These are phyloP conservation scores for Fragum fragum DNA, from an alignment of 2,888 invertebrate genomes.

Conservation along the genomic window DNA sequence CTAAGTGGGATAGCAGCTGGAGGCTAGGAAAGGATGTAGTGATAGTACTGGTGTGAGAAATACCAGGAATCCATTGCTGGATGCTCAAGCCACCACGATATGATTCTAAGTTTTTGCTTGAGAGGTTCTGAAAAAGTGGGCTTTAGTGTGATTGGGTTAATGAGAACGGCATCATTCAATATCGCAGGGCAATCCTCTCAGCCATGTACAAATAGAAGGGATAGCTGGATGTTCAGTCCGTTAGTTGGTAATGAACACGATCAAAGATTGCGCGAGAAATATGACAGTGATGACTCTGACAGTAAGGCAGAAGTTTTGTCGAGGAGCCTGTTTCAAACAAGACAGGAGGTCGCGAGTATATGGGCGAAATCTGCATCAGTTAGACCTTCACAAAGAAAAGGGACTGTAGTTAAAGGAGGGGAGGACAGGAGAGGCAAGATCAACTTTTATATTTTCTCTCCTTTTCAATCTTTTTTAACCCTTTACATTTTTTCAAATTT, in stretches of 20 bases:
- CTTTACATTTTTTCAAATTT: too few species aligned
- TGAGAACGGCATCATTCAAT: too few species aligned
- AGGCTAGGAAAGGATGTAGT: too few species aligned
- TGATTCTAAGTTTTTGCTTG: too few species aligned
- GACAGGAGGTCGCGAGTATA: background rate
- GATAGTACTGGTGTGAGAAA: too few species aligned
- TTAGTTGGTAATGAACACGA: constrained; percentile 71
- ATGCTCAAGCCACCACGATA: too few species aligned
- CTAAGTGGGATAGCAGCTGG: too few species aligned
- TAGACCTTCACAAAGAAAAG: constrained; percentile 27
- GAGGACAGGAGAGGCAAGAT: constrained; percentile 31
- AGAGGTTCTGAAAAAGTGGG: too few species aligned
- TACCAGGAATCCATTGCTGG: too few species aligned
- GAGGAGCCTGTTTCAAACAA: constrained; percentile 36
- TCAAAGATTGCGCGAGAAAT: constrained; percentile 63
- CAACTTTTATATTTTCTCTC: background rate
- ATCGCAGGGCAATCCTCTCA: background rate
- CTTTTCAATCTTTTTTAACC: too few species aligned
- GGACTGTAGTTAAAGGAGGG: constrained; percentile 40
- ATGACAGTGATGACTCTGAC: constrained; percentile 40
- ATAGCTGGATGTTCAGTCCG: constrained; percentile 68
- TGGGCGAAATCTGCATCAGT: background rate
- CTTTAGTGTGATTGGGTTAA: too few species aligned
- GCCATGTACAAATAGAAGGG: background rate
- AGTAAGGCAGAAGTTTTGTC: constrained; percentile 53